A percentile compares a stretch with the other conserved stretches of the same genome.
Conservation (phyloP, 1,140 invertebrate genomes). For the Aporrectodea caliginosa region DNA sequence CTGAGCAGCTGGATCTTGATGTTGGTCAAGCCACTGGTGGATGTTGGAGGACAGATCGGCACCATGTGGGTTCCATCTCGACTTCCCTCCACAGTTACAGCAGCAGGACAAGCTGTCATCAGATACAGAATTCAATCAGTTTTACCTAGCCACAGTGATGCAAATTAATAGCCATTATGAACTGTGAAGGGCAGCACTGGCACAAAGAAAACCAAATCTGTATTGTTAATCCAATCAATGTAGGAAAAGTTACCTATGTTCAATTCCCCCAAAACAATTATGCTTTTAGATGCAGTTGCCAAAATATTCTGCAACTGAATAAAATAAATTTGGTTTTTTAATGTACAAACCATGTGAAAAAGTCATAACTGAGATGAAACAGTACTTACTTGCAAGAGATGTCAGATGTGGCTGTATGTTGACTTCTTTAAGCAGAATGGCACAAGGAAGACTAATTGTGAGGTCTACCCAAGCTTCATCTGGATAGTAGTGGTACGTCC, state of each 20-base stretch:
- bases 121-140: no score
- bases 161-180: background rate
- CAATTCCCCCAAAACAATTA: no score
- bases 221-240: no score
- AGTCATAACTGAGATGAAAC: background rate
- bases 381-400: conserved; percentile 70
- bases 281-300: no score
- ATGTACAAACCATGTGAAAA: no score
- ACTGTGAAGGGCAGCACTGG: background rate
- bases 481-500: conserved; percentile 89
- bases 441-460: conserved; percentile 78
- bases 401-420: conserved; percentile 81
- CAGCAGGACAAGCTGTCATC: conserved; percentile 76
- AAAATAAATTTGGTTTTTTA: no score
- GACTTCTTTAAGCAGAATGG: conserved; percentile 81
- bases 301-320: no score
- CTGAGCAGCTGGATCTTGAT: conserved; percentile 76
- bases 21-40: conserved; percentile 77
- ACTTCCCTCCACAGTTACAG: conserved; percentile 77
- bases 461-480: conserved; percentile 83
- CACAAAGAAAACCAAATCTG: background rate
- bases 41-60: conserved; percentile 68
- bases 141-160: no score
- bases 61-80: conserved; percentile 60
- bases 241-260: no score